A percentile compares a stretch with the other conserved stretches of the same genome.
Conservation (phyloP, 2,888 invertebrate genomes). For the Stramonita haemastoma region DNA sequence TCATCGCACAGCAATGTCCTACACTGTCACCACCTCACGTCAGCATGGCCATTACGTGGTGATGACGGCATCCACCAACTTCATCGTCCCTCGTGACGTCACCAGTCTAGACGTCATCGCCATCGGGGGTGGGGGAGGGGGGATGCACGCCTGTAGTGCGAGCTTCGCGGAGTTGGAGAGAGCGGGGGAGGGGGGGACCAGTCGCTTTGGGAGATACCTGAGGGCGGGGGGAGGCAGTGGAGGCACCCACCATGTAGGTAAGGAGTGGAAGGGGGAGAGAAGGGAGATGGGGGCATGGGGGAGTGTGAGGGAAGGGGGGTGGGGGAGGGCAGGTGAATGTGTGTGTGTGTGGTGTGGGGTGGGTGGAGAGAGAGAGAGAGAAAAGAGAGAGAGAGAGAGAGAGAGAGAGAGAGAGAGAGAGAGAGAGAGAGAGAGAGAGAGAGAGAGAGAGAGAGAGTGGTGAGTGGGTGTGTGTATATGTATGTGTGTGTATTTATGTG, state of each 20-base stretch:
- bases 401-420: not conserved
- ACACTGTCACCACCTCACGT: conserved; percentile 42
- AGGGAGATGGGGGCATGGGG: too few species aligned
- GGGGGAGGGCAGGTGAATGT: not conserved
- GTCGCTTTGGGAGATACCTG: conserved; percentile 49
- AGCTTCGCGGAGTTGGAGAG: not conserved
- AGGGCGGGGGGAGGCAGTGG: conserved; percentile 52
- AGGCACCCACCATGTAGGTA: conserved; percentile 48
- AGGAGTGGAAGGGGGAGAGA: too few species aligned
- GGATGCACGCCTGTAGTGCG: conserved; percentile 47
- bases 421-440: not conserved
- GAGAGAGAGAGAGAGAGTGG: too few species aligned
- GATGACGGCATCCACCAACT: conserved; percentile 44
- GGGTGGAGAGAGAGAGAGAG: not conserved
- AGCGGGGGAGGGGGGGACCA: conserved; percentile 51
- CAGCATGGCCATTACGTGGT: conserved; percentile 44
- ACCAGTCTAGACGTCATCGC: conserved; percentile 50
- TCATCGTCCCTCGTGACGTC: conserved; percentile 49
- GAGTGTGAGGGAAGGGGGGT: too few species aligned
- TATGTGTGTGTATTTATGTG: too few species aligned
- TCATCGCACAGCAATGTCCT: conserved; percentile 32
- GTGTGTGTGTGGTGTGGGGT: conserved; percentile 19
- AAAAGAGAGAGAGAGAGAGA: not conserved
- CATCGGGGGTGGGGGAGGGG: conserved; percentile 55
- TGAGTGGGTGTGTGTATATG: too few species aligned